phyloP scores from a whole-genome alignment of 2,797 vertebrate species.

The Lagorchestes hirsutus region DNA sequence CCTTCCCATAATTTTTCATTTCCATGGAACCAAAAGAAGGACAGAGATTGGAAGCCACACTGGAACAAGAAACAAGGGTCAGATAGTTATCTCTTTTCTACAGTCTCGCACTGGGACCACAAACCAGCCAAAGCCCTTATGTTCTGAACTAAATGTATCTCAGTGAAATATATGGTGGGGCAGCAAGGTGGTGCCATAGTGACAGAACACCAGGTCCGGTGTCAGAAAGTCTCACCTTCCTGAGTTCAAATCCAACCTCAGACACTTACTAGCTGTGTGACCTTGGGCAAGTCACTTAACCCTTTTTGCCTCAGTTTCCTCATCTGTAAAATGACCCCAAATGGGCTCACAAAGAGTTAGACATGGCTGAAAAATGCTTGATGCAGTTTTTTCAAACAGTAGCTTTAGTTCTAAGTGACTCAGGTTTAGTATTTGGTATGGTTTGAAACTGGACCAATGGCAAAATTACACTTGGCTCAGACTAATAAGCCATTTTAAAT shows the following conservation, averaged over 20 bases:
- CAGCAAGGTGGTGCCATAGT: neutral
- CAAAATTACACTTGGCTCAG: constrained; percentile 23
- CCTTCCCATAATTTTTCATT: no score
- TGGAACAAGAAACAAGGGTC: no score
- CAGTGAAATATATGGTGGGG: neutral
- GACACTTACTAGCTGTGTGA: neutral
- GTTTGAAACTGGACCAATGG: constrained; percentile 15
- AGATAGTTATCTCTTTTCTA: no score
- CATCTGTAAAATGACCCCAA: neutral
- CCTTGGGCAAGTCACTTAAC: neutral
- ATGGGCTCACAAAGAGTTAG: neutral
- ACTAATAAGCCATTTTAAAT: constrained; percentile 8
- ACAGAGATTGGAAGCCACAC: no score
- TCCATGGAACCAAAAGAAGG: no score
- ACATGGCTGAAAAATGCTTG: neutral
- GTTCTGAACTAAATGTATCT: constrained; percentile 12
- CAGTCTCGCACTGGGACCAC: neutral
- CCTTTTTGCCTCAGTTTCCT: neutral
- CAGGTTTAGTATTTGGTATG: neutral
- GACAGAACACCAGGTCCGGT: neutral
- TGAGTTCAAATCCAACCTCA: neutral
- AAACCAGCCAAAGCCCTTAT: neutral
- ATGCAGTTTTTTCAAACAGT: neutral
- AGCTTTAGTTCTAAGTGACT: neutral
- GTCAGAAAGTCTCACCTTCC: neutral